phyloP scores from a whole-genome alignment of 1,140 invertebrate species.

The Brachystomella parvula region DNA sequence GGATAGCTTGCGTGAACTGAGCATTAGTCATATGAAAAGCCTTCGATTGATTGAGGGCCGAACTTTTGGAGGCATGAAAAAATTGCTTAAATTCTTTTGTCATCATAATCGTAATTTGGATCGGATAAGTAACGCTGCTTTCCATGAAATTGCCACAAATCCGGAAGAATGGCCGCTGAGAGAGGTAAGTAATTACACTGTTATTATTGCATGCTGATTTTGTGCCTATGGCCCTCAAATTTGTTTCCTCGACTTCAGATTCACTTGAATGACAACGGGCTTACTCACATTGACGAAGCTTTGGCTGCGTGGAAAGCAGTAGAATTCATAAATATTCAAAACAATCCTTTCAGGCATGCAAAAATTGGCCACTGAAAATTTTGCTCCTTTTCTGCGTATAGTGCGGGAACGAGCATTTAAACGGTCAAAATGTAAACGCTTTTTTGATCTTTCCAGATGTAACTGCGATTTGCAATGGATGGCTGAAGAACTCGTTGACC shows the following conservation, averaged over 20 bases:
- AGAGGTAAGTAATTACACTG: constrained; percentile 20
- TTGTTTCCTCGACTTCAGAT: constrained; percentile 24
- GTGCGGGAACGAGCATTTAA: not conserved
- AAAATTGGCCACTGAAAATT: not conserved
- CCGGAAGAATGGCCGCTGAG: constrained; percentile 21
- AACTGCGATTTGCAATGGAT: constrained; percentile 34
- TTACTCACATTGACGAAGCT: constrained; percentile 25
- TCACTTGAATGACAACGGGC: constrained; percentile 33
- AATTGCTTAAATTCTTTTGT: constrained; percentile 17
- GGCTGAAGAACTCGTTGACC: constrained; percentile 18
- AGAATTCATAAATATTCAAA: constrained; percentile 28
- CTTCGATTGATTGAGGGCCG: constrained; percentile 23
- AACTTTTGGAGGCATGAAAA: constrained; percentile 30
- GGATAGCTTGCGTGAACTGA: constrained; percentile 15
- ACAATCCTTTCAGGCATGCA: constrained; percentile 36
- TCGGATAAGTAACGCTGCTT: constrained; percentile 27
- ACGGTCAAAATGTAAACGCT: not conserved
- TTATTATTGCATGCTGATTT: not conserved
- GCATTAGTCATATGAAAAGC: constrained; percentile 21
- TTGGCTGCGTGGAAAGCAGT: constrained; percentile 27
- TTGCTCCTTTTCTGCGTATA: not conserved
- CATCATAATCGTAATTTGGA: constrained; percentile 22
- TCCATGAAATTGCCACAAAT: constrained; percentile 20
- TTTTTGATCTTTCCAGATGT: constrained; percentile 20
- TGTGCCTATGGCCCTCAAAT: not conserved